Conservation (phyloP, 2,888 invertebrate genomes). For the Metallyticus violacea region DNA sequence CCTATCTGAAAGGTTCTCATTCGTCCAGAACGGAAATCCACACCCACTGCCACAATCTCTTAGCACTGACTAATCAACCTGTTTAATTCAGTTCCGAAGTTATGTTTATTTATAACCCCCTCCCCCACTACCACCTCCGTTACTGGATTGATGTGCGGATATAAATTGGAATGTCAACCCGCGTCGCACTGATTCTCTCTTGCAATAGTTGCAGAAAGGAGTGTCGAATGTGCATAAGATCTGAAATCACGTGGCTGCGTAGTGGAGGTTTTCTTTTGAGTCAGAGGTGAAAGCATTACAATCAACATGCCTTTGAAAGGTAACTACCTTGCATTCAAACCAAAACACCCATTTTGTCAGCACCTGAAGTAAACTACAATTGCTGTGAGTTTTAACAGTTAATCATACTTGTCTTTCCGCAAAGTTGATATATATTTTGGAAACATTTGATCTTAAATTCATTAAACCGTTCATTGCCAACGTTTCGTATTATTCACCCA, state of each 20-base stretch:
- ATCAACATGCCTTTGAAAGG: too few species aligned
- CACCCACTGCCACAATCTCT: background rate
- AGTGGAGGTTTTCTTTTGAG: background rate
- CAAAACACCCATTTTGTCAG: too few species aligned
- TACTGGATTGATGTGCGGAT: background rate
- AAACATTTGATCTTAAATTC: too few species aligned
- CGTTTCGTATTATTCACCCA: too few species aligned
- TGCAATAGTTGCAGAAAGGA: background rate
- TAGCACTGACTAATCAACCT: background rate
- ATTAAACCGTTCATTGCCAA: too few species aligned
- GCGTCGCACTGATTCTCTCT: background rate
- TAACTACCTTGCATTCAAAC: too few species aligned
- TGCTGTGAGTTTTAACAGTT: too few species aligned
- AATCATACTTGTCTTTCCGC: too few species aligned
- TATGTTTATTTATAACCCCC: background rate
- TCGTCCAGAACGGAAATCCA: background rate
- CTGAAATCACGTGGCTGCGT: background rate
- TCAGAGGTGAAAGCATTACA: background rate
- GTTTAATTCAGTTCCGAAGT: background rate
- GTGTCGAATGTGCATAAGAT: background rate
- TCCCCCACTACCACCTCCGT: background rate
- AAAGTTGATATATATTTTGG: too few species aligned
- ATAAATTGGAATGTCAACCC: background rate
- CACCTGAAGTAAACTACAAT: too few species aligned
- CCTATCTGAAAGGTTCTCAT: background rate